A percentile compares a stretch with the other conserved stretches of the same genome.
Evolutionary conservation across 1,140 invertebrate genomes (phyloP).

Genomic region (Pteromalus puparum): DNA sequence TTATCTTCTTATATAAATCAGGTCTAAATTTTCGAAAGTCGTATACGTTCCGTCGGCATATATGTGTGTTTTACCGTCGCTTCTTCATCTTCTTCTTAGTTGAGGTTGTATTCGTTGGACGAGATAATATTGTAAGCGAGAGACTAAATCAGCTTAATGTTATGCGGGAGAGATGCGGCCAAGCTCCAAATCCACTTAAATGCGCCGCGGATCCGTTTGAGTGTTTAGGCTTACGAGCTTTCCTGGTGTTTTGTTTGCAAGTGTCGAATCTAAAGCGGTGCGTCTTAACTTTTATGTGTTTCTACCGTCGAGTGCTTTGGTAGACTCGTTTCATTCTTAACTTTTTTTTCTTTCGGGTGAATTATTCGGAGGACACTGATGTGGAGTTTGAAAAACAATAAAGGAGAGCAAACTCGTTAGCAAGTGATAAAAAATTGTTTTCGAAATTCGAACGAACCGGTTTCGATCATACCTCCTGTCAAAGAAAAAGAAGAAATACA

Average conservation of each 20-base stretch:
- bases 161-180: no score
- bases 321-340: no score
- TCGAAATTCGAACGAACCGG: no score
- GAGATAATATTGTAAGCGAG: conserved; percentile 33
- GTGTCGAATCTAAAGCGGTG: neutral
- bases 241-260: neutral
- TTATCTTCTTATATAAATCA: conserved; percentile 48
- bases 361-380: no score
- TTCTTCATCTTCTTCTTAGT: conserved; percentile 31
- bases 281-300: neutral
- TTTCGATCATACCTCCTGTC: no score
- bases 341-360: no score
- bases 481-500: no score
- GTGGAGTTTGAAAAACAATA: no score
- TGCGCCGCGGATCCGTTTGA: neutral
- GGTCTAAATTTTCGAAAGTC: conserved; percentile 29
- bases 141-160: conserved; percentile 30
- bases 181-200: conserved; percentile 31
- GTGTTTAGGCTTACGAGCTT: conserved; percentile 18
- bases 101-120: neutral
- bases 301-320: neutral
- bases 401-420: no score
- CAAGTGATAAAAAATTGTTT: no score
- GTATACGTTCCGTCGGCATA: neutral
- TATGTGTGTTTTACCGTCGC: conserved; percentile 36